phyloP scores from a whole-genome alignment of 35 echinoderm and acorn worm genomes.

The Strongylocentrotus purpuratus region DNA sequence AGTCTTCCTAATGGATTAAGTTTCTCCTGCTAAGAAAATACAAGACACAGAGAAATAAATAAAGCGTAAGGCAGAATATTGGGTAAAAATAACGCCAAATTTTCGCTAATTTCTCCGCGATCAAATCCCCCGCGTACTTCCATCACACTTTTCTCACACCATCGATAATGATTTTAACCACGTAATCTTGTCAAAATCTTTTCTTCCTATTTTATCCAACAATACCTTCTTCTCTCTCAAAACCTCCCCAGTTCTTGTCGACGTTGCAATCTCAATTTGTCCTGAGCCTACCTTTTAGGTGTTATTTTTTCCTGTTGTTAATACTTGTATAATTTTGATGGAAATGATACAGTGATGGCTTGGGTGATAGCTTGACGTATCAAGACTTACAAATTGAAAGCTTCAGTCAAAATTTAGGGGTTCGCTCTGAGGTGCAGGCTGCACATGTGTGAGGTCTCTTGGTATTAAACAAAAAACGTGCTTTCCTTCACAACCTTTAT shows the following conservation, averaged over 20 bases:
- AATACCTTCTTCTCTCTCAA: not conserved
- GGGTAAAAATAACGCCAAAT: constrained; percentile 30
- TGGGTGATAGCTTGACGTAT: not conserved
- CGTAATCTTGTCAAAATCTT: constrained; percentile 52
- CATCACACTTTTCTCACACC: constrained; percentile 54
- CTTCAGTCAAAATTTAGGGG: constrained; percentile 23
- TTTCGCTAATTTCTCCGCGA: constrained; percentile 24
- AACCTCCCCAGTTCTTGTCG: not conserved
- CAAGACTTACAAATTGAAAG: constrained; percentile 12
- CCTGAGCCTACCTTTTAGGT: not conserved
- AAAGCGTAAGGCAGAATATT: constrained; percentile 43
- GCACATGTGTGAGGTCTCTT: constrained; percentile 24
- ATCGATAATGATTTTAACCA: constrained; percentile 52
- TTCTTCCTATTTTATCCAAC: not conserved
- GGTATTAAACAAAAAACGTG: constrained; percentile 4
- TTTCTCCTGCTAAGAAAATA: constrained; percentile 36
- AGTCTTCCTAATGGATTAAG: constrained; percentile 48
- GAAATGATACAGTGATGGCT: constrained; percentile 37
- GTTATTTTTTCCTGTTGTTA: constrained; percentile 37
- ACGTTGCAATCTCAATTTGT: constrained; percentile 21
- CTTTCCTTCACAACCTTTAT: not conserved
- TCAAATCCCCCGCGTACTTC: constrained; percentile 35
- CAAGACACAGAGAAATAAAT: constrained; percentile 38
- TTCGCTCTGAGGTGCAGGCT: not conserved
- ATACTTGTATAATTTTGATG: constrained; percentile 24